Evolutionary conservation across 2,113 vertebrate genomes (phyloP).

Genomic region (Poeciliopsis prolifica): DNA sequence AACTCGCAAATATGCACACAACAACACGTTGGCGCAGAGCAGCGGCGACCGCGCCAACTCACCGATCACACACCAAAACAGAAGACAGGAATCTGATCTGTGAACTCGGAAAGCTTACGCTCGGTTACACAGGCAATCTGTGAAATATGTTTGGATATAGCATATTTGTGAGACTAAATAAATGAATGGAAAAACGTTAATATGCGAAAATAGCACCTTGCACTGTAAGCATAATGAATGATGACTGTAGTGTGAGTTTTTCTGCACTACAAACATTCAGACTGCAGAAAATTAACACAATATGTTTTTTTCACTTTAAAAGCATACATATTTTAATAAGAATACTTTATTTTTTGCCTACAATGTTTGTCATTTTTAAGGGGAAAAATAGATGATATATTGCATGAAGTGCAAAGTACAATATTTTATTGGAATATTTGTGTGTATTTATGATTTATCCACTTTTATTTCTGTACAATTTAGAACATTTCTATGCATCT

Average conservation of each 20-base stretch:
- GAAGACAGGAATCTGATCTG: conserved; percentile 23
- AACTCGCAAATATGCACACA: conserved; percentile 23
- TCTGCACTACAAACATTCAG: too few species aligned
- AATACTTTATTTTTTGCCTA: too few species aligned
- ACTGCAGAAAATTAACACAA: too few species aligned
- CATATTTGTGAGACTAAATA: neutral
- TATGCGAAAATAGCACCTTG: neutral
- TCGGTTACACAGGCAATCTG: neutral
- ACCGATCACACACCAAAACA: conserved; percentile 25
- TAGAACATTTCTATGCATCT: neutral
- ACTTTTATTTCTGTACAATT: neutral
- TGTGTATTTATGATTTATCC: neutral
- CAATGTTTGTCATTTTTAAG: neutral
- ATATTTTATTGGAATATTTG: neutral
- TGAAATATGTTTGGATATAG: neutral
- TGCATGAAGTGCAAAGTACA: neutral
- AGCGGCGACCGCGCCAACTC: neutral
- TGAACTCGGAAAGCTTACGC: conserved; percentile 1
- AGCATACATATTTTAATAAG: too few species aligned
- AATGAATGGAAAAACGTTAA: neutral
- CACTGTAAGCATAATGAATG: too few species aligned
- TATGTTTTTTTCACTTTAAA: too few species aligned
- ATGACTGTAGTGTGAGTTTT: neutral
- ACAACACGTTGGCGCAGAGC: neutral
- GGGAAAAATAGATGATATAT: neutral